A percentile compares a stretch with the other conserved stretches of the same genome.
Conservation (phyloP, 2,888 invertebrate genomes). For the Phoronis australis region DNA sequence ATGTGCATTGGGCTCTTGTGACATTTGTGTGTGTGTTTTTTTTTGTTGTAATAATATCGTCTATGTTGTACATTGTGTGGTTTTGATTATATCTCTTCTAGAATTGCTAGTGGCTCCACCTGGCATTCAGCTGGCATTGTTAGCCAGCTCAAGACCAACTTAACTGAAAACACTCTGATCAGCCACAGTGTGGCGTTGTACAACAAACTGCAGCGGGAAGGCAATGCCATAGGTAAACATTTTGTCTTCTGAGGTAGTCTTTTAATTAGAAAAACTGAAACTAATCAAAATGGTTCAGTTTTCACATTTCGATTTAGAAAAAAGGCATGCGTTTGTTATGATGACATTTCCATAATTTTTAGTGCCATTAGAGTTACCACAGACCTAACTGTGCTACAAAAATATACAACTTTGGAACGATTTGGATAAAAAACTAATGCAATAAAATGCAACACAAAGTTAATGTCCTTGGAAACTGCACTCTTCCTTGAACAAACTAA, state of each 20-base stretch:
- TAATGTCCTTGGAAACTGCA: too few species aligned
- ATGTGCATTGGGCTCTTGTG: too few species aligned
- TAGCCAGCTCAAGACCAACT: conserved; percentile 54
- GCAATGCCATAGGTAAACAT: conserved; percentile 35
- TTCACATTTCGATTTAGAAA: too few species aligned
- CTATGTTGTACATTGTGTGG: too few species aligned
- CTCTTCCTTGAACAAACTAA: too few species aligned
- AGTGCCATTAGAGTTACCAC: too few species aligned
- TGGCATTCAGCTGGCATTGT: conserved; percentile 50
- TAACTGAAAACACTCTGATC: conserved; percentile 66
- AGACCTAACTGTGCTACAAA: background rate
- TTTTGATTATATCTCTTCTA: conserved; percentile 20
- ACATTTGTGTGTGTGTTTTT: too few species aligned
- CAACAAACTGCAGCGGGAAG: conserved; percentile 38
- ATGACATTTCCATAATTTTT: too few species aligned
- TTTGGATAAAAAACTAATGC: background rate
- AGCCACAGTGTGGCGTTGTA: conserved; percentile 42
- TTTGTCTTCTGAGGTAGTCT: too few species aligned
- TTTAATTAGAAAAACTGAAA: background rate
- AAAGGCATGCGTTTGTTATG: too few species aligned
- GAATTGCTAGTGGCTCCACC: conserved; percentile 48
- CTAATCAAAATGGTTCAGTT: background rate
- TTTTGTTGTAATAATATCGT: too few species aligned
- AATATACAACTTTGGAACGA: too few species aligned
- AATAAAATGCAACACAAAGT: background rate